Evolutionary conservation across 1,140 invertebrate species (phyloP).

Genomic region (Sinonovacula constricta): DNA sequence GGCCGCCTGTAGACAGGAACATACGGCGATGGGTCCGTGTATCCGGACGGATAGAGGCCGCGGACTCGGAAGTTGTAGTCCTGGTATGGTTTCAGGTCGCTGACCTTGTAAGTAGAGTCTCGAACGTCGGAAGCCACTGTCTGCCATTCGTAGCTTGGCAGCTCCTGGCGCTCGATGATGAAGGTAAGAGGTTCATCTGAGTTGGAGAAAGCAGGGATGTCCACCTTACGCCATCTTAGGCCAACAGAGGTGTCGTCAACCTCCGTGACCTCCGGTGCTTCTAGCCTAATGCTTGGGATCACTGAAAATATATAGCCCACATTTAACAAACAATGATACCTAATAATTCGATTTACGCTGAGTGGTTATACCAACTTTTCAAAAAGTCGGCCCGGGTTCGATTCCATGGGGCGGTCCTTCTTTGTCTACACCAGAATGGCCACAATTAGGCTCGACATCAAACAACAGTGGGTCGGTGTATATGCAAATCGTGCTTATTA

Average conservation of each 20-base stretch:
- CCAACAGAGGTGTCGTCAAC: slow-evolving; percentile 64
- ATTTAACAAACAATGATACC: no score
- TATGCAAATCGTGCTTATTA: no score
- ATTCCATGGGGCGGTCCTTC: no score
- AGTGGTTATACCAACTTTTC: no score
- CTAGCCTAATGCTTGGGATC: slow-evolving; percentile 65
- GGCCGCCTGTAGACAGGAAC: slow-evolving; percentile 71
- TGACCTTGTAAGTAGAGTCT: slow-evolving; percentile 62
- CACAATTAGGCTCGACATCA: no score
- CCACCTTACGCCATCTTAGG: slow-evolving; percentile 67
- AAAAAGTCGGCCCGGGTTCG: no score
- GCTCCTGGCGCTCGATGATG: slow-evolving; percentile 71
- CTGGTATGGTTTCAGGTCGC: slow-evolving; percentile 60
- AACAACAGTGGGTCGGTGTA: no score
- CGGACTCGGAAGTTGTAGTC: slow-evolving; percentile 72
- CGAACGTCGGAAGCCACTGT: slow-evolving; percentile 67
- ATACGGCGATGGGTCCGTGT: slow-evolving; percentile 65
- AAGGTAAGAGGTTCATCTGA: slow-evolving; percentile 69
- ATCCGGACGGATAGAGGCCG: slow-evolving; percentile 66
- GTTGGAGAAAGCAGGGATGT: slow-evolving; percentile 64
- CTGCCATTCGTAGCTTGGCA: slow-evolving; percentile 70
- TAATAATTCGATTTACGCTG: no score
- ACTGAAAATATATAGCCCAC: no score
- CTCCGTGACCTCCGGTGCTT: slow-evolving; percentile 61
- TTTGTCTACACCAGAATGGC: no score